A percentile compares a stretch with the other conserved stretches of the same genome.
Conservation (phyloP, 1,140 invertebrate species). For the Drosophila grimshawi region DNA sequence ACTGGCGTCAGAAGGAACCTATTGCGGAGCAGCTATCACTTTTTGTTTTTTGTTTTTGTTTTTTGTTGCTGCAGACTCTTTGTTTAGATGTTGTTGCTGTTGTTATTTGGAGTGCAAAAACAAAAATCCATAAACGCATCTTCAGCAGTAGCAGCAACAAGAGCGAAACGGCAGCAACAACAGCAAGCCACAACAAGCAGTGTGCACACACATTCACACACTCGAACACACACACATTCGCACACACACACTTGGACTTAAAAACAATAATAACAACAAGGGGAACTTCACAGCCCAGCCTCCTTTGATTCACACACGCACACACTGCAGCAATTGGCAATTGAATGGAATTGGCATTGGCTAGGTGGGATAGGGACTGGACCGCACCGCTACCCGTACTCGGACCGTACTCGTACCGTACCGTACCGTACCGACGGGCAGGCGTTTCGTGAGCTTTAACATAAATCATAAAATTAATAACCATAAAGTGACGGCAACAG, state of each 20-base stretch:
- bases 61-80: constrained; percentile 41
- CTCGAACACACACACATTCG: not conserved
- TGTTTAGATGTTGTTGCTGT: constrained; percentile 39
- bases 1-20: constrained; percentile 60
- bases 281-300: constrained; percentile 31
- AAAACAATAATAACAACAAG: constrained; percentile 38
- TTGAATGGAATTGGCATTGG: constrained; percentile 31
- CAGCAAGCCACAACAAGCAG: constrained; percentile 29
- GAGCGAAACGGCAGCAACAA: constrained; percentile 30
- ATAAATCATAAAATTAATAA: constrained; percentile 84
- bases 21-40: constrained; percentile 41
- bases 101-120: constrained; percentile 66
- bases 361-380: constrained; percentile 18
- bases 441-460: constrained; percentile 76
- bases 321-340: constrained; percentile 31
- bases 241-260: constrained; percentile 15
- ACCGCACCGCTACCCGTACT: not conserved
- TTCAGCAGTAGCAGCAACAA: constrained; percentile 57
- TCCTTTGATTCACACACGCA: constrained; percentile 44
- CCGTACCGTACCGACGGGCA: constrained; percentile 1
- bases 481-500: constrained; percentile 82
- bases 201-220: constrained; percentile 2
- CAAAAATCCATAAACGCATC: constrained; percentile 75
- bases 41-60: not conserved
- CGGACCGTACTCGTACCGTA: constrained; percentile 12